Evolutionary conservation across 2,888 invertebrate genomes (phyloP).

Genomic region (Rotaria sp.): DNA sequence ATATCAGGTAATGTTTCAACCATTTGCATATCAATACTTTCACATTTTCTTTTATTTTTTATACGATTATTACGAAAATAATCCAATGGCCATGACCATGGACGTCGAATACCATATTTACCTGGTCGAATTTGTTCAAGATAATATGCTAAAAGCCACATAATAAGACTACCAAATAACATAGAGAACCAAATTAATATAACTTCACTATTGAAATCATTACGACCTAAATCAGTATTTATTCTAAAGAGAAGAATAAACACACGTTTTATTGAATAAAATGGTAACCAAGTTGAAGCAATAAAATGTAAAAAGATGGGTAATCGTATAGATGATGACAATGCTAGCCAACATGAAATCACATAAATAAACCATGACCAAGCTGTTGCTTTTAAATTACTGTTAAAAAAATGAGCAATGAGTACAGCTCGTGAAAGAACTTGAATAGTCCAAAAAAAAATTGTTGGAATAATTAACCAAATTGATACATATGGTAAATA

Average conservation of each 20-base stretch:
- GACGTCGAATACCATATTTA: background rate
- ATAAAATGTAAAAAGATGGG: background rate
- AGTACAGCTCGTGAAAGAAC: background rate
- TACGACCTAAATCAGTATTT: background rate
- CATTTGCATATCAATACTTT: slow-evolving; percentile 17
- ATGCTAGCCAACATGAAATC: background rate
- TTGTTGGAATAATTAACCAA: background rate
- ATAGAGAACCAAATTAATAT: background rate
- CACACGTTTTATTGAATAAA: background rate
- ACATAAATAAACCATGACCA: slow-evolving; percentile 15
- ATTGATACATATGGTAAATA: background rate
- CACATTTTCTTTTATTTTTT: background rate
- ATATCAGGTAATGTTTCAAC: background rate
- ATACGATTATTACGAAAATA: background rate
- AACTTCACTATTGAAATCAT: background rate
- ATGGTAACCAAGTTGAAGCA: background rate
- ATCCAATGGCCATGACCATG: background rate
- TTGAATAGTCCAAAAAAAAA: background rate
- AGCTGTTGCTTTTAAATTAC: background rate
- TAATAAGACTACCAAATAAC: background rate
- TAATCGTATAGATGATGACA: background rate
- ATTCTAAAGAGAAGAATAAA: background rate
- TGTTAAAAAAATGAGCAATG: background rate
- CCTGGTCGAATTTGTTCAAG: slow-evolving; percentile 7
- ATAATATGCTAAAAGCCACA: slow-evolving; percentile 13